Evolutionary conservation across 2,888 invertebrate species (phyloP).

Genomic region (Sisyra nigra): DNA sequence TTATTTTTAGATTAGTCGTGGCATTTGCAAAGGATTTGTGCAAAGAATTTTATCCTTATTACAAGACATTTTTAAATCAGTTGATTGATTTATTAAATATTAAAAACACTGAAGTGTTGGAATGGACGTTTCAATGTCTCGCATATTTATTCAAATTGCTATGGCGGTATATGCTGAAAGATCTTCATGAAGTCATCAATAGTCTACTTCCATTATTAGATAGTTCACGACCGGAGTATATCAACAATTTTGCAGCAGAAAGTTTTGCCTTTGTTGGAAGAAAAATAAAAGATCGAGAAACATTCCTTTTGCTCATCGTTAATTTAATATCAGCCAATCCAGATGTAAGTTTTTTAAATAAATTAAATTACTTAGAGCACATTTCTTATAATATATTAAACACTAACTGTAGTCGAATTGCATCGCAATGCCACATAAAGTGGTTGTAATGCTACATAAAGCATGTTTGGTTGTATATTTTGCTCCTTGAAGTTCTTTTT

Average conservation of each 20-base stretch:
- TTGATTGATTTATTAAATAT: slow-evolving; percentile 54
- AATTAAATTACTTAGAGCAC: slow-evolving; percentile 1
- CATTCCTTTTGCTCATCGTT: slow-evolving; percentile 54
- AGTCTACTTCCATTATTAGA: slow-evolving; percentile 60
- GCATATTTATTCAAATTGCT: slow-evolving; percentile 84
- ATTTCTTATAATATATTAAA: slow-evolving; percentile 1
- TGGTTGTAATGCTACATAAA: too few relatives aligned
- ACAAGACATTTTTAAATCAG: slow-evolving; percentile 55
- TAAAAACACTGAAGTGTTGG: slow-evolving; percentile 69
- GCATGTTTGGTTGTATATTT: too few relatives aligned
- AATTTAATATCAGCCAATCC: slow-evolving; percentile 45
- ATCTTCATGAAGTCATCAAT: slow-evolving; percentile 56
- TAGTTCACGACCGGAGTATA: slow-evolving; percentile 61
- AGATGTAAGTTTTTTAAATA: slow-evolving; percentile 40
- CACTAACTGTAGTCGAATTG: neutral
- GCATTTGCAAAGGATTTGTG: slow-evolving; percentile 77
- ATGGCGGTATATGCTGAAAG: slow-evolving; percentile 66
- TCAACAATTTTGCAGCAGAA: slow-evolving; percentile 88
- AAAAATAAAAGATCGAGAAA: slow-evolving; percentile 65
- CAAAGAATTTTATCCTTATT: slow-evolving; percentile 77
- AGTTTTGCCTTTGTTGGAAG: slow-evolving; percentile 90
- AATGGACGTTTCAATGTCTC: slow-evolving; percentile 71
- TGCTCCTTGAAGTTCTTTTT: too few relatives aligned
- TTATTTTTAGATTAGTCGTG: slow-evolving; percentile 51
- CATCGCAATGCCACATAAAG: too few relatives aligned